Evolutionary conservation across 92 coral and sea anemone genomes (phyloP), one percentile per base, ranked within the genome.

Genomic region (Micromussa lordhowensis): DNA sequence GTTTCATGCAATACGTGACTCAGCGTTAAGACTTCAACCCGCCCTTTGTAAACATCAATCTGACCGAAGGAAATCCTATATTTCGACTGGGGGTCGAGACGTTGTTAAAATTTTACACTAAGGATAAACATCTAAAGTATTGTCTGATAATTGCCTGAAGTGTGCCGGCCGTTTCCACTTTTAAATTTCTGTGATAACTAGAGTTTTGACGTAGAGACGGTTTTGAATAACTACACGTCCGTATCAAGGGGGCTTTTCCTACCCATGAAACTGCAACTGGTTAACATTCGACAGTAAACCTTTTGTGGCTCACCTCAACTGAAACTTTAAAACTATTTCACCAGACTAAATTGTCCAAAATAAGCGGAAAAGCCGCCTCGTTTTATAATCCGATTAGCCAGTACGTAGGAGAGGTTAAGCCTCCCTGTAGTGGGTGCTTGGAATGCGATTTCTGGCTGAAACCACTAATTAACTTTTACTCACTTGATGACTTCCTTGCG

Each of bases 41-140:
- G 53, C 78, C n/a, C 44, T 36, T 73, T 34, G 51, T 35, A 72
- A 72, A 72, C 77, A 72, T 72, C 49, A 73, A 73, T 35, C 78
- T 26, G 2, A 9, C 26, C 28, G 78, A 73, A 35, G 78, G 78
- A 73, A 73, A 73, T 73, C 51, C 78, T 73, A 36, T 34, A 2
- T 73, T 34, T 35, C 28, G 51, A 13, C 51, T 8, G 51, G n/a
- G 19, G 48, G 10, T 31, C 77, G 38, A 31, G 38, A 5, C 30
- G 77, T 71, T 72, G 77, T 73, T 73, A 34, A 73, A 71, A 73
- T 35, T 73, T 73, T 36, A 22, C 49, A 8, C 53, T 1, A 35
- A 22, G 11, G 51, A 14, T 21, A 36, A 34, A 73, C 78, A 38
- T 7, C 36, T 28, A 73, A 19, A 19, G 53, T 38, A 73, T 73